These are phyloP conservation scores for Chlorodrepanis virens DNA, from an alignment of 2,113 vertebrate genomes.

Conservation along the genomic window DNA sequence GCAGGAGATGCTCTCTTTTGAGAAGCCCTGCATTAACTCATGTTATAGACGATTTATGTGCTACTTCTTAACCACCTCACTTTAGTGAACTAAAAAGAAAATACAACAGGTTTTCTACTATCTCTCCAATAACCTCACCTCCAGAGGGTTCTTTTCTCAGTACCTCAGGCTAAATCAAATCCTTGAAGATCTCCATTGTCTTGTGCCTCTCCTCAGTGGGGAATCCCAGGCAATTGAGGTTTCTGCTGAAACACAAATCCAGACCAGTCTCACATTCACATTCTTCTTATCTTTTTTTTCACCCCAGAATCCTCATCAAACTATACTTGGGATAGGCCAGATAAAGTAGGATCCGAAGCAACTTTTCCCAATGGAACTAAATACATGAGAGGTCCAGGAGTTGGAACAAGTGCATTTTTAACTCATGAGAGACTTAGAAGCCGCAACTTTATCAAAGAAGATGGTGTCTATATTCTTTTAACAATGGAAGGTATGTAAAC, in stretches of 20 bases:
- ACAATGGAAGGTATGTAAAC: conserved; percentile 80
- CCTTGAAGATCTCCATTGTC: background rate
- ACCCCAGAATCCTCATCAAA: background rate
- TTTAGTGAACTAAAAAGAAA: background rate
- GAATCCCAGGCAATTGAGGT: background rate
- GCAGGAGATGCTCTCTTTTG: background rate
- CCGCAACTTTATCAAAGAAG: conserved; percentile 84
- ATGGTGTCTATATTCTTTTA: conserved; percentile 78
- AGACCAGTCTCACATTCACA: background rate
- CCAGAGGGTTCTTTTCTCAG: background rate
- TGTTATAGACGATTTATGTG: background rate
- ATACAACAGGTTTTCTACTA: background rate
- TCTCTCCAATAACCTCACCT: background rate
- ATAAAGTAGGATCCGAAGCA: conserved; percentile 73
- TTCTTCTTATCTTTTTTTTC: background rate
- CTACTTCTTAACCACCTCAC: background rate
- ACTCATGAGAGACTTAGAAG: conserved; percentile 78
- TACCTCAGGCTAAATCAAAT: background rate
- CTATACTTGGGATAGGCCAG: conserved; percentile 83
- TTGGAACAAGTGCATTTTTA: conserved; percentile 75
- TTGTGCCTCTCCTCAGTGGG: background rate
- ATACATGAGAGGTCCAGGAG: conserved; percentile 73
- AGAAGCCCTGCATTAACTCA: background rate
- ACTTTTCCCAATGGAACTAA: conserved; percentile 76
- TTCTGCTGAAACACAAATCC: background rate